Evolutionary conservation across 2,797 vertebrate species (phyloP), one percentile per base, ranked within the genome.

Genomic region (Rhinella marina): DNA sequence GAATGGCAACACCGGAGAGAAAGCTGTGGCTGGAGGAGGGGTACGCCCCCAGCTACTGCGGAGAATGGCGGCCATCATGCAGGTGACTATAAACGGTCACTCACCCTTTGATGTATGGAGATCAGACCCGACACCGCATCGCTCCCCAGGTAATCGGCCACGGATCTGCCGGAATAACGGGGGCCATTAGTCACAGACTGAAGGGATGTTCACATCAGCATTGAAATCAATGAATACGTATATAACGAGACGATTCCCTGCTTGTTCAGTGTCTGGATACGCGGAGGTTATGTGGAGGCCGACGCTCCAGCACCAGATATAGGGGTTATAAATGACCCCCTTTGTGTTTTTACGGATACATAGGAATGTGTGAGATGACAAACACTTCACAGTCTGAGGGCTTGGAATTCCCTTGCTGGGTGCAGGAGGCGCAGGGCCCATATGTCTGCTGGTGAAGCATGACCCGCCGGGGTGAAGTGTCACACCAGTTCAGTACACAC

Each of bases 71-170:
- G 41, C 41, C 41, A 11, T 27, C 13, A 66, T 27, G n/a, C 21
- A 27, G n/a, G n/a, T 10, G 25, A 10, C n/a, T n/a, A n/a, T n/a
- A n/a, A n/a, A 32, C 8, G 14, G 41, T 56, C 29, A 94, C 95
- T 72, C 88, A 98, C 98, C 95, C 91, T 95, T 86, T 95, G 95
- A 90, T 99, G 97, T 90, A 98, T 96, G 90, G 93, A 94, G 92
- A 97, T 97, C 59, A 99, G 94, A 79, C 95, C 95, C 6, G 95
- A 94, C 83, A 97, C 82, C 0, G 91, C 93, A 78, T 96, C 93
- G 75, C 95, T 90, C 7, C 91, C 94, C 92, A 99, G 95, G 9
- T 96, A 94, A 70, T 97, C 92, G 0, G 92, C 91, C 72, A 97
- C 10, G 0, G 93, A 77, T 88, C 98, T 99, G 89, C 0, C 73